Base-by-base conservation (phyloP, 2,888 invertebrate genomes). In the Embidobia sp. region DNA sequence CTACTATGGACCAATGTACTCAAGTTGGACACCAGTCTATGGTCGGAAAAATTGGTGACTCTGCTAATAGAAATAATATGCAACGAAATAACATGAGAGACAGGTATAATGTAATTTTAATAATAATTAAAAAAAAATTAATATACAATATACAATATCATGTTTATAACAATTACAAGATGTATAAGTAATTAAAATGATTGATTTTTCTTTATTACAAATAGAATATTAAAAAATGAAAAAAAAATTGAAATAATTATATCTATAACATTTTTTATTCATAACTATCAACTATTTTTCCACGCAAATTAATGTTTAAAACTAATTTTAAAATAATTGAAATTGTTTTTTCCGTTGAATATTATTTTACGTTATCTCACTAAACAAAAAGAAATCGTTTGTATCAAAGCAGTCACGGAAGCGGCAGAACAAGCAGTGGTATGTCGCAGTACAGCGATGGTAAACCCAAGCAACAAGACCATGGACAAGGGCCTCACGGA, bases 1-100 rank as follows among this genome's bases (percentile, higher is more conserved):
- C 96, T 53, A 95, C 96, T 1, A 93, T 94, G 81, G 97, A 97
- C 89, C 95, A 96, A 90, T 94, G 95, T 78, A 94, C 94, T 42
- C 96, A 96, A 91, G 94, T 91, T 29, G 90, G 90, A 15, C 90
- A 90, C 15, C 90, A 86, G 7, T 88, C 88, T 4, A 88, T 89
- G 19, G 81, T 86, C 48, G 85, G 85, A n/a, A 89, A 89, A 72
- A 82, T 87, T 33, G 84, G 81, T 7, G 88, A 89, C 6, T 85
- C 85, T 35, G 69, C 82, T 3, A 87, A 82, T 35, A 81, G 87
- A 78, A 84, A 82, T 44, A 84, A 85, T 26, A 88, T 88, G 74
- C 86, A 88, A 53, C 86, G 87, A 67, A 87, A 88, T 33, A 74
- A 66, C 8, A 55, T 67, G 55, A 86, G 88, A 44, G 88, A 89